These are phyloP conservation scores for Pristionchus mayeri DNA, from an alignment of 2,888 invertebrate genomes.

Conservation along the genomic window DNA sequence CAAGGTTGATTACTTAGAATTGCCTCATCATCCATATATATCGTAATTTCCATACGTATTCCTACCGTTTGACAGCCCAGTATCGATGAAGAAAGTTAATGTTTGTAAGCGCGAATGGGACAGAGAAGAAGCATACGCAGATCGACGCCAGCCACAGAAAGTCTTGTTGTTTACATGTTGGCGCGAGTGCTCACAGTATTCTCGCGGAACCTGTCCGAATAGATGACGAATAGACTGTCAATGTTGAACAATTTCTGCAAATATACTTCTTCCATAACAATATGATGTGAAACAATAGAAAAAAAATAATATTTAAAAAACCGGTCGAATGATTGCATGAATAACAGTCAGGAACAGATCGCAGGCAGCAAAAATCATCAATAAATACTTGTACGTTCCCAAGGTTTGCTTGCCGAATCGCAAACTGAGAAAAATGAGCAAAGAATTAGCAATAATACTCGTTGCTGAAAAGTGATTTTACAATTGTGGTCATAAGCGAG, in stretches of 20 bases:
- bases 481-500: no score
- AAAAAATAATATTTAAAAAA: background rate
- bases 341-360: background rate
- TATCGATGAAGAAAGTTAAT: background rate
- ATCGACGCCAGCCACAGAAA: background rate
- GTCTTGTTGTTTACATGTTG: background rate
- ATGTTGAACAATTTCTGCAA: background rate
- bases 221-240: background rate
- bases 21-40: no score
- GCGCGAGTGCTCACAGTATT: background rate
- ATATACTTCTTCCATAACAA: no score
- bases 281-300: no score
- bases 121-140: background rate
- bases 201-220: background rate
- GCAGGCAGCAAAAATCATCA: background rate
- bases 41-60: no score
- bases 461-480: background rate
- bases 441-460: background rate
- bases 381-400: background rate
- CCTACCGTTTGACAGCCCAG: slow-evolving; percentile 3
- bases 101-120: background rate
- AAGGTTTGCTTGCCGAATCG: background rate
- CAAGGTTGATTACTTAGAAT: no score
- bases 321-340: background rate
- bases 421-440: background rate